These are phyloP conservation scores for Actinia tenebrosa DNA, from an alignment of 64 coral and sea anemone genomes.

Conservation along the genomic window DNA sequence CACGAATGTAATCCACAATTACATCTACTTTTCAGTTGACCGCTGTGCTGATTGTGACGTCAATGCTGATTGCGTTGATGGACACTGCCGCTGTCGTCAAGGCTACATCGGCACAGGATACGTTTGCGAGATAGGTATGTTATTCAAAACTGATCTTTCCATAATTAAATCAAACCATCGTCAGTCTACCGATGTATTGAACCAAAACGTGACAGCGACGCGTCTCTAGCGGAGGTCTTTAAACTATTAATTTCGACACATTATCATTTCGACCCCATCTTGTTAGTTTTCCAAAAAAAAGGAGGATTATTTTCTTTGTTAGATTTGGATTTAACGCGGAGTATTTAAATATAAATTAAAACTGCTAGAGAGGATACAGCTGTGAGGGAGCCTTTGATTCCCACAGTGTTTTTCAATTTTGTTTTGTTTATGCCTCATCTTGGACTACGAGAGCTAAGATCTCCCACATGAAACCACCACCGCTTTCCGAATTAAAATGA, in stretches of 20 bases:
- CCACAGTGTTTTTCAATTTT: neutral
- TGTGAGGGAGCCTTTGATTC: neutral
- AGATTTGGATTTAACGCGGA: neutral
- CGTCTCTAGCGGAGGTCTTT: neutral
- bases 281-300: neutral
- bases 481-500: too few relatives aligned
- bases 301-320: too few relatives aligned
- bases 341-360: neutral
- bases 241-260: neutral
- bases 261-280: neutral
- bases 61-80: conserved; percentile 71
- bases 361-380: neutral
- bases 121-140: conserved; percentile 65
- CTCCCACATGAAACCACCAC: too few relatives aligned
- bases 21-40: conserved; percentile 45
- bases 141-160: neutral
- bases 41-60: conserved; percentile 76
- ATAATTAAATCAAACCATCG: neutral
- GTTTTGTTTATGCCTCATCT: neutral
- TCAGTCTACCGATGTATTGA: neutral
- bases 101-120: conserved; percentile 88
- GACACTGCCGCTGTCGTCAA: conserved; percentile 57
- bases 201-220: neutral
- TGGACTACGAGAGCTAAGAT: too few relatives aligned
- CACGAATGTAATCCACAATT: neutral